Evolutionary conservation across 2,797 vertebrate species (phyloP), one percentile per base, ranked within the genome.

Genomic region (Lophius americanus): DNA sequence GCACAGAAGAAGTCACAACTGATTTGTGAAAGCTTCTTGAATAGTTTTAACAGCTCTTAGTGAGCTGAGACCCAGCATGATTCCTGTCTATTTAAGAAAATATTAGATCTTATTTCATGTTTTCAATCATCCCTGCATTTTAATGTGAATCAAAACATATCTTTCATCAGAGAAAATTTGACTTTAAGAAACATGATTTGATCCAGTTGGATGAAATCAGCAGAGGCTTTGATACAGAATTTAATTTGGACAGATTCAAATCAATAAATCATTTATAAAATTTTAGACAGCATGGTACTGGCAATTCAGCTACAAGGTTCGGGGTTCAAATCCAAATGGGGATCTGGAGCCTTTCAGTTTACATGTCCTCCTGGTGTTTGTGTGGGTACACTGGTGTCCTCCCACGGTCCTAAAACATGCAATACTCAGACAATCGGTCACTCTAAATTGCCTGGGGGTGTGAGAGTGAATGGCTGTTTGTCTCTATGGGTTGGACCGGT

Each of bases 1-100:
- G 60, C 69, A 60, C 63, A 61, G 66, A 47, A 60, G 59, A 84
- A 82, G 68, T 86, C 80, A 61, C 68, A 65, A 73, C 67, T 74
- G 75, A 81, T 52, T 76, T 52, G 2, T 51, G 51, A 13, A 12
- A 77, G 49, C 62, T 10, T 48, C 54, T 1, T 32, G 52, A 35
- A 9, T 57, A 33, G 64, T 68, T 68, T 52, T 2, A 64, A 60
- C 67, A 51, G 13, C 32, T 60, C 33, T 5, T 0, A 37, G 8
- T 62, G 57, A 38, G 50, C 51, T 51, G n/a, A 51, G 67, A 54
- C 6, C 13, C 10, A 6, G 64, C 7, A 37, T 47, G 36, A 50
- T 39, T 14, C 44, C 12, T 47, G 33, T 35, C 32, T 23, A 37
- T 49, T 38, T n/a, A 8, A 10, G 12, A 53, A 6, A 4, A 13